Evolutionary conservation across 2,888 invertebrate genomes (phyloP), one percentile per base, ranked within the genome.

Genomic region (Unio delphinus): DNA sequence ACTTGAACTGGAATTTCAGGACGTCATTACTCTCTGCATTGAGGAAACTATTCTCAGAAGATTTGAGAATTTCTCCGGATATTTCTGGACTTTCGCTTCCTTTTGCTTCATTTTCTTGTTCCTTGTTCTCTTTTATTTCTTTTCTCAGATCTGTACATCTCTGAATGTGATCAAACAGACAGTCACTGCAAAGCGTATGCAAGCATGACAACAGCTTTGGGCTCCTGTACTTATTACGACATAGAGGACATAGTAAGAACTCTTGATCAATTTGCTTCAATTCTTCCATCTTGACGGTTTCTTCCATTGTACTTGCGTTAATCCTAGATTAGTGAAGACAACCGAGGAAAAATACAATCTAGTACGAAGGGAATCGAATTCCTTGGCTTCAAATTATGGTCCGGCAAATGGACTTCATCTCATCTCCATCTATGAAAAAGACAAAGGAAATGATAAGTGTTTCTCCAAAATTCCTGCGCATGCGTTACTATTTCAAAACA

Each of bases 121-220:
- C 58, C 4, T 54, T n/a, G 5, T 66, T 65, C 20, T 67, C 65
- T 28, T 64, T 61, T 54, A 63, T 18, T 15, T 55, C 55, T 20
- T 64, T 62, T 54, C 67, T 63, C 54, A 23, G 28, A n/a, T 69
- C 69, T 8, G 59, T 45, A 15, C 55, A 30, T n/a, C 68, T 72
- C 23, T 72, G 68, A 11, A 77, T 73, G 62, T 73, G 73, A 57
- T 73, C 70, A 15, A 71, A 61, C 20, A 81, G 67, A 61, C 81
- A 81, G 28, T 67, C 63, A 15, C 71, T 34, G 67, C 81, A 81
- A 66, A 80, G 80, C 4, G 80, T 78, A 57, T 81, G 81, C 11
- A 81, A 72, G 68, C 81, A 81, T 45, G 78, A 78, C 15, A 81
- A 64, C 45, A 81, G 65, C 69, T 81, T 81, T 1, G 80, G 81